These are phyloP conservation scores for Neodiprion virginianus DNA, from an alignment of 1,140 invertebrate species.

Conservation along the genomic window DNA sequence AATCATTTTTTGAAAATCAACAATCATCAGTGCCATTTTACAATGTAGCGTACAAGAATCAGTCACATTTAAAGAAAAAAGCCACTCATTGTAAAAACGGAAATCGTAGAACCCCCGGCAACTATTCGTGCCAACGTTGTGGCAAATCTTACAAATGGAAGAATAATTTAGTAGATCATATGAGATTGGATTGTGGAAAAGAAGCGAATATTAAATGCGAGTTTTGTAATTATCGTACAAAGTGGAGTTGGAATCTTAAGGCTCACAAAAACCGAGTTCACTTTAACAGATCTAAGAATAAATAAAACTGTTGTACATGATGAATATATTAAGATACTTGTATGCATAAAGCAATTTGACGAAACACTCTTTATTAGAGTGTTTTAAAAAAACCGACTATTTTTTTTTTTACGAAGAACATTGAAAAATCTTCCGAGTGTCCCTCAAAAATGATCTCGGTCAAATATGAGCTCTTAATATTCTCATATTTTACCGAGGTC, in stretches of 20 bases:
- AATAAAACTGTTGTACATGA: not conserved
- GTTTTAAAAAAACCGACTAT: not conserved
- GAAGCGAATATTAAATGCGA: slow-evolving; percentile 56
- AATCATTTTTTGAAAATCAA: too few species aligned
- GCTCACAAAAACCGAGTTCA: not conserved
- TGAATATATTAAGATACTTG: too few species aligned
- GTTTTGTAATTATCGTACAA: slow-evolving; percentile 46
- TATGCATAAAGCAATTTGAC: not conserved
- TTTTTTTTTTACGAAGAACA: not conserved
- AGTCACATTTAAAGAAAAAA: too few species aligned
- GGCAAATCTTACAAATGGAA: slow-evolving; percentile 54
- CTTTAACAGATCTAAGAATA: not conserved
- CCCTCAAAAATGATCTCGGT: too few species aligned
- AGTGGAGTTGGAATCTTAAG: slow-evolving; percentile 40
- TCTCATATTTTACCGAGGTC: too few species aligned
- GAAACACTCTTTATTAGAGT: not conserved
- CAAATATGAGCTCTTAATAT: too few species aligned
- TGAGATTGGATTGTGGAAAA: slow-evolving; percentile 60
- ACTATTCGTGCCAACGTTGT: slow-evolving; percentile 46
- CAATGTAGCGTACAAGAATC: too few species aligned
- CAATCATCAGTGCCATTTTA: too few species aligned
- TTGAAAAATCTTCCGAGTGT: too few species aligned
- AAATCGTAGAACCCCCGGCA: not conserved
- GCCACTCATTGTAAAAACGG: too few species aligned
- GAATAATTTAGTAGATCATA: slow-evolving; percentile 54